These are phyloP conservation scores for Melanotus villosus DNA, from an alignment of 2,888 invertebrate species.

Conservation along the genomic window DNA sequence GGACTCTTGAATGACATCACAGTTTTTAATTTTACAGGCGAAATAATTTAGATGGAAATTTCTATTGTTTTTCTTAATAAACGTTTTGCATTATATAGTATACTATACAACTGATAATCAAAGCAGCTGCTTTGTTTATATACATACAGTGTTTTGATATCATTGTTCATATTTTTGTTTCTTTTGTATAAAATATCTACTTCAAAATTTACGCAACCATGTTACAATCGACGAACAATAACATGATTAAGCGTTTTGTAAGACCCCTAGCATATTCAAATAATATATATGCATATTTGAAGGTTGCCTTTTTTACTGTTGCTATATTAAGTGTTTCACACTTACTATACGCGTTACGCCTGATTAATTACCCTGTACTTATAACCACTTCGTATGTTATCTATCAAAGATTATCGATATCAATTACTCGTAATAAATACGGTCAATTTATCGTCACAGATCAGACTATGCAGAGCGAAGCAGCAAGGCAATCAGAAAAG, in stretches of 20 bases:
- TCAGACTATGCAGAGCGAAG: neutral
- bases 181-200: neutral
- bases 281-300: neutral
- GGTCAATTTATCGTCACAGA: neutral
- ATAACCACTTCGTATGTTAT: constrained; percentile 1
- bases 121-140: too few relatives aligned
- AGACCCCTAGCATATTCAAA: neutral
- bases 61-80: too few relatives aligned
- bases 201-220: neutral
- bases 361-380: constrained; percentile 8
- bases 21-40: too few relatives aligned
- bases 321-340: neutral
- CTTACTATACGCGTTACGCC: constrained; percentile 6
- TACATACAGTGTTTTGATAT: too few relatives aligned
- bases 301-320: too few relatives aligned
- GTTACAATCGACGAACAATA: neutral
- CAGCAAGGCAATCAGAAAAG: constrained; percentile 1
- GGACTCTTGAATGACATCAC: too few relatives aligned
- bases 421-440: constrained; percentile 13
- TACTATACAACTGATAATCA: too few relatives aligned
- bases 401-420: constrained; percentile 6
- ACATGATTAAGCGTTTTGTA: neutral
- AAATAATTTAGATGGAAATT: too few relatives aligned
- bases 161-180: too few relatives aligned
- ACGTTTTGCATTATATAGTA: too few relatives aligned